Evolutionary conservation across 2,888 invertebrate genomes (phyloP).

Genomic region (Uropetala carovei): DNA sequence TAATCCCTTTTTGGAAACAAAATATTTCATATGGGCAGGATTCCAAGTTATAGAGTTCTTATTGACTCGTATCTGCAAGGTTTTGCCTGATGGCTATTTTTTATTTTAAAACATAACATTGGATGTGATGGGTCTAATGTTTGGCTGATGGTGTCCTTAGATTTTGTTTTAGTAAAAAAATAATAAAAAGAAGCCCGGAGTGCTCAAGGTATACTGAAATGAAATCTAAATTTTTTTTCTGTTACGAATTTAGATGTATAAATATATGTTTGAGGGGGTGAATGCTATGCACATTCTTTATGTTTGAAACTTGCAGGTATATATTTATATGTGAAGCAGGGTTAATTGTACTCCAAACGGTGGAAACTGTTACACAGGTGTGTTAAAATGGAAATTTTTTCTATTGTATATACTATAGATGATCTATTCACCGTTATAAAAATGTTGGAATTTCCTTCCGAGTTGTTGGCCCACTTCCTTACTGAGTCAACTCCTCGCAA

Average conservation of each 20-base stretch:
- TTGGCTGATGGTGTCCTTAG: conserved; percentile 59
- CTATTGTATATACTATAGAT: conserved; percentile 64
- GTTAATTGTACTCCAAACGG: conserved; percentile 60
- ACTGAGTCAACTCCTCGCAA: conserved; percentile 52
- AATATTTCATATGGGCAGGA: conserved; percentile 52
- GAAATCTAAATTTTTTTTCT: conserved; percentile 57
- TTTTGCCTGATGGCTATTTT: conserved; percentile 58
- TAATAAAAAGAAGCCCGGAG: conserved; percentile 63
- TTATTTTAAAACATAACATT: conserved; percentile 62
- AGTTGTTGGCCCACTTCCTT: conserved; percentile 21
- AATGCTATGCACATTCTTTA: conserved; percentile 64
- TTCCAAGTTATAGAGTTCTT: conserved; percentile 56
- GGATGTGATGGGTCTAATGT: conserved; percentile 64
- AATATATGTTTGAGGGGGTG: conserved; percentile 64
- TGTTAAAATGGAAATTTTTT: conserved; percentile 63
- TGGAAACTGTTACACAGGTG: conserved; percentile 64
- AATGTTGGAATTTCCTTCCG: conserved; percentile 62
- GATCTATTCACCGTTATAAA: conserved; percentile 64
- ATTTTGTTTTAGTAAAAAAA: conserved; percentile 61
- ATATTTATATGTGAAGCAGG: conserved; percentile 64
- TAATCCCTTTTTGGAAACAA: conserved; percentile 63
- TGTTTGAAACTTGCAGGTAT: conserved; percentile 62
- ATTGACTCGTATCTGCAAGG: conserved; percentile 54
- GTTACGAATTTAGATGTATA: conserved; percentile 54
- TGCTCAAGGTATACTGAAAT: conserved; percentile 63